A percentile compares a stretch with the other conserved stretches of the same genome.
These are phyloP conservation scores for Accipiter cooperii DNA, from an alignment of 2,113 vertebrate genomes.

Conservation along the genomic window DNA sequence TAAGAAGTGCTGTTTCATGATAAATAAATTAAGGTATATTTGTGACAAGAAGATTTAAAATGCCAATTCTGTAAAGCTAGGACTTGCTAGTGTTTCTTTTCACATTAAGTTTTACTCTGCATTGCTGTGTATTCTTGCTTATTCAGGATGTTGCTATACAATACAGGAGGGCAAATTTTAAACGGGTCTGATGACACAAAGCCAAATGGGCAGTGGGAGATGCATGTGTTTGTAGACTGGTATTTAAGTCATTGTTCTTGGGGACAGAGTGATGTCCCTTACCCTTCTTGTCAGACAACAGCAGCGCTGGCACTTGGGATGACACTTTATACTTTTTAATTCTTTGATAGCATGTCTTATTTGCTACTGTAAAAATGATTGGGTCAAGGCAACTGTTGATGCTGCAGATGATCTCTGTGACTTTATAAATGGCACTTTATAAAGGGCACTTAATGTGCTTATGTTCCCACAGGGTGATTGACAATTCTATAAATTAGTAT, in stretches of 20 bases:
- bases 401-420: constrained; percentile 74
- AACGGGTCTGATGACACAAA: background rate
- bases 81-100: background rate
- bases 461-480: constrained; percentile 43
- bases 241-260: background rate
- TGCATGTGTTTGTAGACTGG: background rate
- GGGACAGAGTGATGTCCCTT: background rate
- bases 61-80: background rate
- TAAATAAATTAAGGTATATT: background rate
- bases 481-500: constrained; percentile 63
- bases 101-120: background rate
- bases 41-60: background rate
- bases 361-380: constrained; percentile 75
- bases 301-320: background rate
- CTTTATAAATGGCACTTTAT: constrained; percentile 54
- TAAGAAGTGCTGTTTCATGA: background rate
- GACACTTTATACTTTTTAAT: constrained; percentile 24
- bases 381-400: constrained; percentile 79
- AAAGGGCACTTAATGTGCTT: constrained; percentile 49
- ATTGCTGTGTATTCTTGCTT: background rate
- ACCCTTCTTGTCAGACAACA: background rate
- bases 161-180: background rate
- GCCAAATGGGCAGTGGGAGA: background rate
- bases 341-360: constrained; percentile 67
- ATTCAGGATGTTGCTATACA: background rate